These are phyloP conservation scores for Volucella inanis DNA, from an alignment of 2,888 invertebrate genomes.

Conservation along the genomic window DNA sequence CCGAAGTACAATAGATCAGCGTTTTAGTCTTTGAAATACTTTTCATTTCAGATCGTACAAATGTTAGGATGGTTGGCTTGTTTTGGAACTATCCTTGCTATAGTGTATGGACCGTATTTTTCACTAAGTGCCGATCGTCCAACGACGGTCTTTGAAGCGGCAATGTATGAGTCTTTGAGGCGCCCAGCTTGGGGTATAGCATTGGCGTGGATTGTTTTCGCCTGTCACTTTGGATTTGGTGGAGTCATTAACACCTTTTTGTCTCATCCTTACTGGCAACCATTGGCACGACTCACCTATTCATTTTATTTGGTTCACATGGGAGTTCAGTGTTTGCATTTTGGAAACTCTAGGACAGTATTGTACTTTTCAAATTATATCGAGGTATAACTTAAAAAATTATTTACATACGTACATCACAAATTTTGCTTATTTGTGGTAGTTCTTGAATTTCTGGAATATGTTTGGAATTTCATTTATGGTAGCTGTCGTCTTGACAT, in stretches of 20 bases:
- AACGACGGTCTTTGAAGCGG: conserved; percentile 53
- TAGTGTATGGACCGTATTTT: conserved; percentile 68
- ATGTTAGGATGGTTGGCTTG: conserved; percentile 64
- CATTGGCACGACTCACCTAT: conserved; percentile 69
- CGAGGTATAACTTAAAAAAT: not conserved
- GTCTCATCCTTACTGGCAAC: conserved; percentile 71
- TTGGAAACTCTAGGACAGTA: conserved; percentile 47
- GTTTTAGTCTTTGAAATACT: not conserved
- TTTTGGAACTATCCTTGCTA: conserved; percentile 33
- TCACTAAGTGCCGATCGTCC: not conserved
- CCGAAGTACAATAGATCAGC: no score
- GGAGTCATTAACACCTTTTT: conserved; percentile 72
- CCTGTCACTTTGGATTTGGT: conserved; percentile 73
- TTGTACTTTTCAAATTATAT: conserved; percentile 44
- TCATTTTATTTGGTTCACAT: conserved; percentile 45
- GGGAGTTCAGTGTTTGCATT: conserved; percentile 42
- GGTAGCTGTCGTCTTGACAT: conserved; percentile 56
- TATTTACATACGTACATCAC: not conserved
- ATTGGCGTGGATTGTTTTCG: conserved; percentile 75
- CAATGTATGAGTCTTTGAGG: conserved; percentile 64
- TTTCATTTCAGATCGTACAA: conserved; percentile 23
- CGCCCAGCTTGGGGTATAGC: conserved; percentile 71
- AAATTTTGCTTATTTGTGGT: not conserved
- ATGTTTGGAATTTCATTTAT: conserved; percentile 57
- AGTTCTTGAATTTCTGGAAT: conserved; percentile 46